phyloP scores from a whole-genome alignment of 2,888 invertebrate species.

The Amblyteles armatorius region DNA sequence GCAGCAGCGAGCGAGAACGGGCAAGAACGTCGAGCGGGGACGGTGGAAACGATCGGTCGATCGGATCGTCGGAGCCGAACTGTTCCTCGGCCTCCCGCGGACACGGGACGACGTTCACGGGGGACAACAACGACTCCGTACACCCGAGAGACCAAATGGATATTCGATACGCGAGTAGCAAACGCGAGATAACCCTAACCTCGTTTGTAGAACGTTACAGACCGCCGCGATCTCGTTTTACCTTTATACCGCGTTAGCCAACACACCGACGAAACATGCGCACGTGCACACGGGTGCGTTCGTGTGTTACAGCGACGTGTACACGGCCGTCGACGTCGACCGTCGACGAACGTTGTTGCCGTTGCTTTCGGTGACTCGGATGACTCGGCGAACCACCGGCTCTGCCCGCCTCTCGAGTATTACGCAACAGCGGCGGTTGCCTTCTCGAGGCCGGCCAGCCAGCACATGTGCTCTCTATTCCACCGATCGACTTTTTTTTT shows the following conservation, averaged over 20 bases:
- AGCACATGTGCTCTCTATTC: slow-evolving; percentile 32
- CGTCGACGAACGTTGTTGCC: slow-evolving; percentile 40
- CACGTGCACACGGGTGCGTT: background rate
- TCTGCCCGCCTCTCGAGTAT: slow-evolving; percentile 41
- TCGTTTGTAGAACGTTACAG: slow-evolving; percentile 68
- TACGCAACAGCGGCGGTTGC: slow-evolving; percentile 63
- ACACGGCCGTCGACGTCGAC: slow-evolving; percentile 11
- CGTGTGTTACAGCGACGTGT: background rate
- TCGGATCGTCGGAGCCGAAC: slow-evolving; percentile 41
- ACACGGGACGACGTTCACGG: slow-evolving; percentile 35
- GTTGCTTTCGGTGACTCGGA: slow-evolving; percentile 55
- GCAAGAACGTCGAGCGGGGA: background rate
- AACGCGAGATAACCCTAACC: slow-evolving; percentile 69
- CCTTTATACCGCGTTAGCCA: slow-evolving; percentile 62
- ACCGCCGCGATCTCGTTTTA: slow-evolving; percentile 68
- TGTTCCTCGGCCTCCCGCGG: slow-evolving; percentile 56
- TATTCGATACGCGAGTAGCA: slow-evolving; percentile 67
- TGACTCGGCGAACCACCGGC: slow-evolving; percentile 64
- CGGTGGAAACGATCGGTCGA: slow-evolving; percentile 9
- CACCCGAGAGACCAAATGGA: slow-evolving; percentile 56
- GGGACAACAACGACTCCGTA: slow-evolving; percentile 31
- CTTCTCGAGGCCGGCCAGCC: slow-evolving; percentile 63
- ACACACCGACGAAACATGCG: slow-evolving; percentile 53
- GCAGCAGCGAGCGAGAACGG: slow-evolving; percentile 2
- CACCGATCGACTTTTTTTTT: slow-evolving; percentile 19